Evolutionary conservation across 2,888 invertebrate species (phyloP), one percentile per base, ranked within the genome.

Genomic region (Nephrotoma guestfalica): DNA sequence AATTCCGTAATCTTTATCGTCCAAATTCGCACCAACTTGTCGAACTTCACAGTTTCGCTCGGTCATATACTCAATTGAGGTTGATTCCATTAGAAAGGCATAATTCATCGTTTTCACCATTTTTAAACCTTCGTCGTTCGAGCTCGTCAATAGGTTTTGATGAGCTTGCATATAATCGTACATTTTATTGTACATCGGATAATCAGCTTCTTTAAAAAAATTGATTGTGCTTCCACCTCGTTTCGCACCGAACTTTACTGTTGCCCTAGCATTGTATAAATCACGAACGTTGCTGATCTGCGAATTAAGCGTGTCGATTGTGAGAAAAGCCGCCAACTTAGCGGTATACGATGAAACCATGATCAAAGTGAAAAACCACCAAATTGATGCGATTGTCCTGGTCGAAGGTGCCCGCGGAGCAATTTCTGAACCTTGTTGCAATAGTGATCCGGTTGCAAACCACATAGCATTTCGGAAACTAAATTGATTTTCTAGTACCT

Each of bases 291-390:
- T 95, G 89, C 96, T 94, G 86, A 96, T 95, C 0, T 95, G 94
- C 86, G 94, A 94, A 86, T 93, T 94, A 40, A 94, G 92, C 0
- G 94, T 94, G 90, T 97, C 97, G 0, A 97, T 95, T 0, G 97
- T 97, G 6, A 98, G 92, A 90, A 97, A 97, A 2, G 97, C 98
- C 45, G 97, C 97, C 88, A 98, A 92, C 91, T 98, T 97, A 9
- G 97, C 97, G 0, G 97, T 97, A 90, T 98, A 98, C 0, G 97
- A 97, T 0, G 95, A 94, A 0, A 96, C 92, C 87, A 92, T 88
- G 89, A 97, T 97, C 84, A 97, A 92, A 0, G 96, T 96, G 90
- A 97, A 97, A 90, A 97, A 97, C 96, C 96, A 97, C 97, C 96
- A 96, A 89, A 95, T 94, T 87, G 96, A 96, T 4, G 97, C 97